Evolutionary conservation across 2,888 invertebrate species (phyloP).

Genomic region (Hydrotaea diabolus): DNA sequence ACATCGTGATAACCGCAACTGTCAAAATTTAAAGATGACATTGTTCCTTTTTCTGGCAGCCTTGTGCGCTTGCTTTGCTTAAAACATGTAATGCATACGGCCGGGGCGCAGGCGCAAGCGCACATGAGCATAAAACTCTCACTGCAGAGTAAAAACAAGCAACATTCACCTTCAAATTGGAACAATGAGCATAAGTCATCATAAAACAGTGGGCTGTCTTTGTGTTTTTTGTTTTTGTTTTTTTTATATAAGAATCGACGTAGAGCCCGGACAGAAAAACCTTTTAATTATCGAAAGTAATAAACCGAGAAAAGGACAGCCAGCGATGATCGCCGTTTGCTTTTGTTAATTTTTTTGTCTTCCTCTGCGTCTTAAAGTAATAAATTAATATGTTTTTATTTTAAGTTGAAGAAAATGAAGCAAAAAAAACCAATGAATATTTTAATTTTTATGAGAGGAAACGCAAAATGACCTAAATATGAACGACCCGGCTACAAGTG

Average conservation of each 20-base stretch:
- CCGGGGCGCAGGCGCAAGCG: too few species aligned
- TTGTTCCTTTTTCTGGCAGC: not conserved
- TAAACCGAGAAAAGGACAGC: constrained; percentile 1
- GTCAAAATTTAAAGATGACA: constrained; percentile 54
- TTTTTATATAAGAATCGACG: constrained; percentile 20
- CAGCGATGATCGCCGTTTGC: too few species aligned
- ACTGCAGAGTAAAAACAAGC: not conserved
- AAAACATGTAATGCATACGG: constrained; percentile 4
- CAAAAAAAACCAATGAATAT: constrained; percentile 21
- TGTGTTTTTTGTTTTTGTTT: too few species aligned
- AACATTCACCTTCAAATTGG: constrained; percentile 16
- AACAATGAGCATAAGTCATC: constrained; percentile 36
- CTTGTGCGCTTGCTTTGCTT: not conserved
- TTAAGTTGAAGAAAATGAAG: too few species aligned
- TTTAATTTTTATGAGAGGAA: constrained; percentile 20
- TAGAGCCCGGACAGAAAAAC: not conserved
- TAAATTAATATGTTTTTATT: constrained; percentile 23
- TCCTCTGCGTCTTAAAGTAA: not conserved
- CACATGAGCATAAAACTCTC: constrained; percentile 41
- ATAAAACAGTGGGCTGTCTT: constrained; percentile 40
- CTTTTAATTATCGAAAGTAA: constrained; percentile 20
- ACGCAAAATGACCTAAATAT: not conserved
- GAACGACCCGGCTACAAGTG: not conserved
- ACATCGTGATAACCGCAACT: constrained; percentile 41
- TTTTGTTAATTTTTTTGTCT: not conserved